Conservation (phyloP, 2,113 vertebrate genomes). For the Charina bottae region DNA sequence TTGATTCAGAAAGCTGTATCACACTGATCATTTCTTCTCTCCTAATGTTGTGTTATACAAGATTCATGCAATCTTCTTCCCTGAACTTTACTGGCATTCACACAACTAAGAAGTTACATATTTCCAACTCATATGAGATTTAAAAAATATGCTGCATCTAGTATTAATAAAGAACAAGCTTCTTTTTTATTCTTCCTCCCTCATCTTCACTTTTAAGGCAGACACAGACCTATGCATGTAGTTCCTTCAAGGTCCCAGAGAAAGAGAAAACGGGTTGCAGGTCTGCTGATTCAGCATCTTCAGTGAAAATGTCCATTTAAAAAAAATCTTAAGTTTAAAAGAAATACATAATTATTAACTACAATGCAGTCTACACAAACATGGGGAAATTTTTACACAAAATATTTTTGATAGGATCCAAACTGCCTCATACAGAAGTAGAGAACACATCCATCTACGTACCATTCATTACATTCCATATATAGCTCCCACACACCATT, state of each 20-base stretch:
- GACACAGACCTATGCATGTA: neutral
- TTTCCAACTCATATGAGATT: neutral
- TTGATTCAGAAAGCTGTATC: neutral
- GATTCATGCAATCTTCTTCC: neutral
- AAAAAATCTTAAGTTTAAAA: neutral
- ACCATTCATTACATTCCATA: neutral
- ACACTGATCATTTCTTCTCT: neutral
- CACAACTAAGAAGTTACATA: neutral
- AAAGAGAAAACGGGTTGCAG: neutral
- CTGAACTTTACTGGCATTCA: neutral
- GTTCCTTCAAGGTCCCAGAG: neutral
- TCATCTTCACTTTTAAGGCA: neutral
- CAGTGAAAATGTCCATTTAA: neutral
- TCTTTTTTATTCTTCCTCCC: neutral
- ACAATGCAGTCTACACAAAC: neutral
- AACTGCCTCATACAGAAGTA: neutral
- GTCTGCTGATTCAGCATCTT: neutral
- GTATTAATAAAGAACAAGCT: neutral
- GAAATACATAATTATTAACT: conserved; percentile 18
- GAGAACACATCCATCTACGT: neutral
- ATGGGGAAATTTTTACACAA: neutral
- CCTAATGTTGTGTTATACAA: neutral
- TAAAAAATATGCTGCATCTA: no score
- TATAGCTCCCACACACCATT: neutral
- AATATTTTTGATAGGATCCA: neutral